A percentile compares a stretch with the other conserved stretches of the same genome.
phyloP scores from a whole-genome alignment of 1,140 invertebrate species.

The Drosophila sp. region DNA sequence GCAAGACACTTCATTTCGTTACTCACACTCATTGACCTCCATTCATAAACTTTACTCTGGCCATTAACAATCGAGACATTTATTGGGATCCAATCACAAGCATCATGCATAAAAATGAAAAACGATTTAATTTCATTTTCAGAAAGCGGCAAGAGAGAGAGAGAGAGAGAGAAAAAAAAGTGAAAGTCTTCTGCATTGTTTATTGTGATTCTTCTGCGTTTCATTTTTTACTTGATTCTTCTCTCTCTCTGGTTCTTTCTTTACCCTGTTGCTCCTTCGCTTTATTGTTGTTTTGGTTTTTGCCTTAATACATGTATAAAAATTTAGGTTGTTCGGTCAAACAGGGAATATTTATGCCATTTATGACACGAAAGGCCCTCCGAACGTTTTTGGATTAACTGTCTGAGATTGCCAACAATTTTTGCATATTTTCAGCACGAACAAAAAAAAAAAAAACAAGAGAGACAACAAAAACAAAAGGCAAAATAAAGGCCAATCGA shows the following conservation, averaged over 20 bases:
- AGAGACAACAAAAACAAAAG: background rate
- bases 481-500: conserved; percentile 64
- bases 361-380: conserved; percentile 80
- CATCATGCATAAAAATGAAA: conserved; percentile 67
- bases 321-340: conserved; percentile 79
- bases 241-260: background rate
- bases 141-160: background rate
- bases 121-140: conserved; percentile 79
- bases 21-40: conserved; percentile 11
- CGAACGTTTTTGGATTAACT: conserved; percentile 61
- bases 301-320: conserved; percentile 27
- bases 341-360: conserved; percentile 79
- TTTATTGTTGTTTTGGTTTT: background rate
- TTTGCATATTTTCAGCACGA: conserved; percentile 79
- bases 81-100: conserved; percentile 24
- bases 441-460: conserved; percentile 9
- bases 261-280: background rate
- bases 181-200: conserved; percentile 72
- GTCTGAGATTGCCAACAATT: conserved; percentile 53
- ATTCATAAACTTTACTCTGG: conserved; percentile 7
- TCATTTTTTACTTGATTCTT: background rate
- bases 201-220: conserved; percentile 56
- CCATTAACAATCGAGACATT: conserved; percentile 16
- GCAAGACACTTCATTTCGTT: background rate
- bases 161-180: conserved; percentile 44